Evolutionary conservation across 2,113 vertebrate genomes (phyloP).

Genomic region (Haemorhous mexicanus): DNA sequence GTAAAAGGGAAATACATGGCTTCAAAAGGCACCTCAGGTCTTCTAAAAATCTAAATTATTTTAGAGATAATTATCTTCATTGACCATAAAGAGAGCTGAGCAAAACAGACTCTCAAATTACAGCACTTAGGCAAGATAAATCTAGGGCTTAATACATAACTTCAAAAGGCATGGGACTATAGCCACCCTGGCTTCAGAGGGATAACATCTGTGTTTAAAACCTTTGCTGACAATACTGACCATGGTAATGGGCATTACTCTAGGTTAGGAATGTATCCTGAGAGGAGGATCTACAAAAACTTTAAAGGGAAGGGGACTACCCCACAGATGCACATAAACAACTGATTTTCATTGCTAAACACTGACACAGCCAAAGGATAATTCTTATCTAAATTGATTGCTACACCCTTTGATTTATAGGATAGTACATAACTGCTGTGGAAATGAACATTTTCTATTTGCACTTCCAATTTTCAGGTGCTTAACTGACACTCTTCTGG

Average conservation of each 20-base stretch:
- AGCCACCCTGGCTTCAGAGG: background rate
- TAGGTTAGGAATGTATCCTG: background rate
- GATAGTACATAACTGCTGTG: background rate
- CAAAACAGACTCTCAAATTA: conserved; percentile 44
- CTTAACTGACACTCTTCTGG: background rate
- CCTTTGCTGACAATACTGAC: background rate
- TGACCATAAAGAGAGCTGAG: background rate
- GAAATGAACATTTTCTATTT: background rate
- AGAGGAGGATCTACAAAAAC: background rate
- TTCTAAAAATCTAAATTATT: conserved; percentile 13
- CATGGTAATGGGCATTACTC: background rate
- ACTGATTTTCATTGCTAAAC: background rate
- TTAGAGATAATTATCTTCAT: conserved; percentile 12
- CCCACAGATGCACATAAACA: background rate
- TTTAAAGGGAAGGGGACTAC: background rate
- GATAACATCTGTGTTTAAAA: background rate
- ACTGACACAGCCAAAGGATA: background rate
- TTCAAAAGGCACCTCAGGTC: conserved; percentile 26
- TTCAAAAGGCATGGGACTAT: conserved; percentile 34
- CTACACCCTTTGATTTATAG: background rate
- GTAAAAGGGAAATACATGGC: background rate
- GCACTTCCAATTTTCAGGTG: background rate
- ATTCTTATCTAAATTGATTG: background rate
- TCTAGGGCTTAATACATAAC: background rate
- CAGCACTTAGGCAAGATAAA: conserved; percentile 27